Conservation (phyloP, 2,797 vertebrate genomes). For the Macropus fuliginosus region DNA sequence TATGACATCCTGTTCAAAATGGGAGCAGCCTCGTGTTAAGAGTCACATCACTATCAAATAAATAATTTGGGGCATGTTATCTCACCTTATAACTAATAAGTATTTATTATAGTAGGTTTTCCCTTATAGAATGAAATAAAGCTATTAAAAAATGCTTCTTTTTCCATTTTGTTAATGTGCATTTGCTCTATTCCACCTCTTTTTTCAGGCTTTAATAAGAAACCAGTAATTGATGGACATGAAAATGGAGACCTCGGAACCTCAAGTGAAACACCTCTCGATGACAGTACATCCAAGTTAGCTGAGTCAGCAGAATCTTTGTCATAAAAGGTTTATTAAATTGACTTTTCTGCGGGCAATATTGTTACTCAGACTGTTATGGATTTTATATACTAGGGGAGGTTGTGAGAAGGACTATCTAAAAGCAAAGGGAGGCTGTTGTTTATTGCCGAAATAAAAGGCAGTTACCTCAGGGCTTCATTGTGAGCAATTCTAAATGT, state of each 20-base stretch:
- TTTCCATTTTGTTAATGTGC: neutral
- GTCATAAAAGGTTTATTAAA: slow-evolving; percentile 84
- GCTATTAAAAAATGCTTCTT: slow-evolving; percentile 18
- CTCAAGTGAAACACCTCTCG: slow-evolving; percentile 88
- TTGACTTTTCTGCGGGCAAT: slow-evolving; percentile 77
- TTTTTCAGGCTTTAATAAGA: slow-evolving; percentile 92
- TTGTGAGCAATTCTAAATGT: slow-evolving; percentile 84
- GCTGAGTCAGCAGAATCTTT: slow-evolving; percentile 88
- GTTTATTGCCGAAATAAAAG: slow-evolving; percentile 82
- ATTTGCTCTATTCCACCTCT: slow-evolving; percentile 54
- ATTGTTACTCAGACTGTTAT: slow-evolving; percentile 80
- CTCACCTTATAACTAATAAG: neutral
- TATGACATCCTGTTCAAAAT: slow-evolving; percentile 25
- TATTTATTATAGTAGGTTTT: slow-evolving; percentile 33
- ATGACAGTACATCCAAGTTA: slow-evolving; percentile 89
- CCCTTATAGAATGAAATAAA: slow-evolving; percentile 34
- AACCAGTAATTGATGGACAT: slow-evolving; percentile 88
- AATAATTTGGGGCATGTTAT: neutral
- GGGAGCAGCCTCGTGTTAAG: slow-evolving; percentile 32
- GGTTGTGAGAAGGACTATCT: slow-evolving; percentile 74
- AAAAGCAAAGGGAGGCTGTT: slow-evolving; percentile 81
- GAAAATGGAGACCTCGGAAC: slow-evolving; percentile 92
- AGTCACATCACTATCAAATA: slow-evolving; percentile 15
- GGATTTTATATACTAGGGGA: slow-evolving; percentile 80
- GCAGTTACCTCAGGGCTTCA: slow-evolving; percentile 87